Evolutionary conservation across 2,797 vertebrate species (phyloP).

Genomic region (Hippocampus kuda): DNA sequence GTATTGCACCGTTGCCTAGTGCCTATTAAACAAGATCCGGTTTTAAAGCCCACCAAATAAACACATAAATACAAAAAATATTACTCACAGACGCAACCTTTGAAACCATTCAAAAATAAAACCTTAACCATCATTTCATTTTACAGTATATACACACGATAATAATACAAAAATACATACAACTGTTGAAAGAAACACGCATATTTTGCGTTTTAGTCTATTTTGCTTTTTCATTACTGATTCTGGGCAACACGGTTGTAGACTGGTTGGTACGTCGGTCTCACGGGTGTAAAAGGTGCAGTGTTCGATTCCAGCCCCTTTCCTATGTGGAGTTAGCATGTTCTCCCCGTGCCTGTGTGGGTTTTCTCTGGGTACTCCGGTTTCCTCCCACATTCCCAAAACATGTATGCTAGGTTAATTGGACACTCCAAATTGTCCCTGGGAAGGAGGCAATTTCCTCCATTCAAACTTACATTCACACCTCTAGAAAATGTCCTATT

Average conservation of each 20-base stretch:
- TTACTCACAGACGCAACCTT: conserved; percentile 16
- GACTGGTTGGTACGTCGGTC: no score
- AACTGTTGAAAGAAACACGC: conserved; percentile 1
- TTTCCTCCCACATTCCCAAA: no score
- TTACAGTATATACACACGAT: conserved; percentile 33
- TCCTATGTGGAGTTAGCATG: no score
- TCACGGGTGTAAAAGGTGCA: no score
- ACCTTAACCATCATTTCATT: conserved; percentile 9
- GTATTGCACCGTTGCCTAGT: neutral
- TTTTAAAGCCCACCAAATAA: neutral
- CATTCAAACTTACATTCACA: neutral
- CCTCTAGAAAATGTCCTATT: neutral
- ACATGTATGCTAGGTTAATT: no score
- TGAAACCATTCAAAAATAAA: conserved; percentile 3
- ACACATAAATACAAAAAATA: neutral
- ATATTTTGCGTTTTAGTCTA: neutral
- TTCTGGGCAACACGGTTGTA: neutral
- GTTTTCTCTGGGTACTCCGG: no score
- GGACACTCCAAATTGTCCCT: no score
- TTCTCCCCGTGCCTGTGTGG: no score
- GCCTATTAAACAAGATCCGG: neutral
- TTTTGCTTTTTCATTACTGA: neutral
- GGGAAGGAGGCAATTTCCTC: no score
- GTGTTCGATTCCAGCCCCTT: no score
- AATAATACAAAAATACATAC: conserved; percentile 13